Base-by-base conservation (phyloP, 2,113 vertebrate genomes). In the Rhynchopsitta pachyrhyncha region DNA sequence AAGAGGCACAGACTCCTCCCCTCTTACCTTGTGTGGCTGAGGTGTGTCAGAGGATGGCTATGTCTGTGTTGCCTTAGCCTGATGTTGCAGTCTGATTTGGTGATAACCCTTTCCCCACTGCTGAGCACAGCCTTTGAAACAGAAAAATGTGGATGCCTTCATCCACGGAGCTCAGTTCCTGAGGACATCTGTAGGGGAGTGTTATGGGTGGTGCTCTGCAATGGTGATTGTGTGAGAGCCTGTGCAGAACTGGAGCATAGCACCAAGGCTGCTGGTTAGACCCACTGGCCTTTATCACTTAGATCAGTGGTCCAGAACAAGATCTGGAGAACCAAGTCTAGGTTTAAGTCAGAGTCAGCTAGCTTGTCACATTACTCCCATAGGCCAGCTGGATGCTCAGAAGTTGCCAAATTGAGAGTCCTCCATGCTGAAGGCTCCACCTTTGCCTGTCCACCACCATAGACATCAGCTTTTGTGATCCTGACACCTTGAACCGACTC, bases 361-460 rank as follows among this genome's bases (percentile, higher is more conserved):
- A 10, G 7, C n/a, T 59, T 68, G 15, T 73, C 39, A 10, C 10
- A 4, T 1, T 1, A 31, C n/a, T 82, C 37, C 33, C 29, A 33
- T 23, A 28, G 47, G 28, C 35, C 52, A 53, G 5, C 33, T 68
- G 29, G 47, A 6, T 87, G 55, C n/a, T 86, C 28, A 49, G 15
- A 63, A 37, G 8, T 5, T 66, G 60, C 17, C 1, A 8, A 35
- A 76, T 85, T 71, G 29, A 27, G 23, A 84, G 35, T 12, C 6
- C 11, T 66, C 5, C 12, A 7, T 60, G 42, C 23, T 70, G 42
- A 18, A 88, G 59, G 42, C 29, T 92, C 29, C 28, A 41, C 19
- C 53, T 83, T 55, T 88, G 39, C n/a, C 41, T 49, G 25, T 27
- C 37, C 27, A 3, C 3, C 23, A 1, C 2, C 9, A 2, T 0